Base-by-base conservation (phyloP, 1,140 invertebrate species). In the Cydia fagiglandana region DNA sequence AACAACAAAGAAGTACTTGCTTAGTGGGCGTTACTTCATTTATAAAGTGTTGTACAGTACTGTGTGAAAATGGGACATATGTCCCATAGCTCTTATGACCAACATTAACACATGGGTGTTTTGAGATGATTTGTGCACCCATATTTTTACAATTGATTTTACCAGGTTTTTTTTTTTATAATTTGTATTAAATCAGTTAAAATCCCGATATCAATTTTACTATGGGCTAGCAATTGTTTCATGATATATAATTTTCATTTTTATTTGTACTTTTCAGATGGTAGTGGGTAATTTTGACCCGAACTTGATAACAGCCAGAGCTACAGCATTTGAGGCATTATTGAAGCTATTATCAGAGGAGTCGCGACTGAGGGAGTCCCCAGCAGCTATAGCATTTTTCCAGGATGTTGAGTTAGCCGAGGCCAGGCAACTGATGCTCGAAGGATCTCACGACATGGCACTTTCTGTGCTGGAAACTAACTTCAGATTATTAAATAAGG, bases 221-320 rank as follows among this genome's bases (percentile, higher is more conserved):
- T n/a, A n/a, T n/a, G n/a, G n/a, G n/a, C n/a, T n/a, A n/a, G n/a
- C n/a, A n/a, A n/a, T n/a, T n/a, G n/a, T n/a, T n/a, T n/a, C n/a
- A n/a, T n/a, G n/a, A n/a, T n/a, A n/a, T n/a, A n/a, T n/a, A n/a
- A n/a, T n/a, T n/a, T n/a, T n/a, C n/a, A n/a, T n/a, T n/a, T n/a
- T n/a, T n/a, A n/a, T n/a, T n/a, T n/a, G n/a, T 64, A 15, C 45
- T 82, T 88, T 83, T 79, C 85, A 94, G 93, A 93, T 95, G 76
- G 83, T 97, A 10, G 89, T 96, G 68, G 96, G 96, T 1, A 97
- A 97, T 88, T 97, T 97, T 87, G 95, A 95, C 56, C 93, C 95
- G 30, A 95, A 94, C 78, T 92, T 96, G 45, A 97, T 97, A 80
- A 94, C 94, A 9, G 92, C 93, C 64, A 93, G 96, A 84, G 96